Evolutionary conservation across 2,888 invertebrate genomes (phyloP).

Genomic region (Andrena minutula): DNA sequence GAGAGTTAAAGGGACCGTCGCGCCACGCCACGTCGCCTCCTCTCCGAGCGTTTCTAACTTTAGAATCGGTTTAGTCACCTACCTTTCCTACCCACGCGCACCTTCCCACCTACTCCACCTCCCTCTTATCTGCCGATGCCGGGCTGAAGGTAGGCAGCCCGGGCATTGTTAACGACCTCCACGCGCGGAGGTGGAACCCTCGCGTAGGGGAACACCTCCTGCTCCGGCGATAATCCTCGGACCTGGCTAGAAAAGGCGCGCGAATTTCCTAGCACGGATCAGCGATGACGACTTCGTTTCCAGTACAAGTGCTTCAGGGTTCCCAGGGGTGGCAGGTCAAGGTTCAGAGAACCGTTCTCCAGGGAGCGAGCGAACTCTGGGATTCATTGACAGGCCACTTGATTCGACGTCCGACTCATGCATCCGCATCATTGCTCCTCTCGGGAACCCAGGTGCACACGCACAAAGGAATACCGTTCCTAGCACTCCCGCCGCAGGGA

Average conservation of each 20-base stretch:
- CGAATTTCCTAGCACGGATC: neutral
- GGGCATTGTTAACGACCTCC: slow-evolving; percentile 58
- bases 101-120: slow-evolving; percentile 62
- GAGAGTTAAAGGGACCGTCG: slow-evolving; percentile 30
- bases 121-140: slow-evolving; percentile 51
- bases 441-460: no score
- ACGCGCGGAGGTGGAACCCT: slow-evolving; percentile 45
- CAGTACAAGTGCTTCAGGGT: no score
- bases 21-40: slow-evolving; percentile 9
- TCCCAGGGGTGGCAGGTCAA: no score
- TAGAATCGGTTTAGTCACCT: slow-evolving; percentile 67
- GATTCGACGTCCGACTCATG: no score
- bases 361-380: no score
- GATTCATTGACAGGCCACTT: no score
- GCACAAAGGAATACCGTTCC: no score
- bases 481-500: neutral
- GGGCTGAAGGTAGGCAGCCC: slow-evolving; percentile 39
- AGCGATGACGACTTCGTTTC: no score
- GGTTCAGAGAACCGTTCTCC: no score
- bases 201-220: slow-evolving; percentile 46
- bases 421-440: no score
- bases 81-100: slow-evolving; percentile 64
- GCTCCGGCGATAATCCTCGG: slow-evolving; percentile 38
- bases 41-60: slow-evolving; percentile 58
- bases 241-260: slow-evolving; percentile 15